phyloP scores from a whole-genome alignment of 2,113 vertebrate species.

The Seriola rivoliana region DNA sequence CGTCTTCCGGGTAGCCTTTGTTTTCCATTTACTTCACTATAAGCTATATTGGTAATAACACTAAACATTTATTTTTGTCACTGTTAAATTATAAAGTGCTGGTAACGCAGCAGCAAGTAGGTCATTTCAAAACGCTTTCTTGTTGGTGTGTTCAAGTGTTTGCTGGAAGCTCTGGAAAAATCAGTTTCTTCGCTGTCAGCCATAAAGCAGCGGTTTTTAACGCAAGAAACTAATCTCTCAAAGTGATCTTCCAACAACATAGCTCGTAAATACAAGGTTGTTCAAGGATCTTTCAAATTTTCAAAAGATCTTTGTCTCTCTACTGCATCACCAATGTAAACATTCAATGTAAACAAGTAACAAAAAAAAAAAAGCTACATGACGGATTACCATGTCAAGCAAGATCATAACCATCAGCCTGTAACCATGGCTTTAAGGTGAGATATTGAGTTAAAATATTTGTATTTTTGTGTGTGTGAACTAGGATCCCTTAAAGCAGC shows the following conservation, averaged over 20 bases:
- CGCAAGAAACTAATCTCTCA: neutral
- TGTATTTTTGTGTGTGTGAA: neutral
- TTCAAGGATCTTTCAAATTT: neutral
- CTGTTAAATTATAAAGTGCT: neutral
- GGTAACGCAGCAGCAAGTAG: neutral
- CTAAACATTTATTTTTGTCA: neutral
- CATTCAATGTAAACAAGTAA: neutral
- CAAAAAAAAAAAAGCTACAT: neutral
- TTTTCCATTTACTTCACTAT: neutral
- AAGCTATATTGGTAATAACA: neutral
- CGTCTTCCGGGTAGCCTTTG: neutral
- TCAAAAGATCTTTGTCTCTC: neutral
- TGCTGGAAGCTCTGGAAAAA: neutral
- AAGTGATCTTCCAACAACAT: neutral
- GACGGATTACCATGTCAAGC: neutral
- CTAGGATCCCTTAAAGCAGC: neutral
- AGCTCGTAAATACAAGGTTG: neutral
- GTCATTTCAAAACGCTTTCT: neutral
- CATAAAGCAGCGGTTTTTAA: neutral
- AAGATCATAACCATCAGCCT: slow-evolving; percentile 22
- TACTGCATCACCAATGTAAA: neutral
- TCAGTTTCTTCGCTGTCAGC: neutral
- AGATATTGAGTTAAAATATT: neutral
- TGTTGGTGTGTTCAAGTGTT: slow-evolving; percentile 8
- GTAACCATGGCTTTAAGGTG: slow-evolving; percentile 1